Conservation (phyloP, 2,797 vertebrate genomes). For the Phataginus tricuspis region DNA sequence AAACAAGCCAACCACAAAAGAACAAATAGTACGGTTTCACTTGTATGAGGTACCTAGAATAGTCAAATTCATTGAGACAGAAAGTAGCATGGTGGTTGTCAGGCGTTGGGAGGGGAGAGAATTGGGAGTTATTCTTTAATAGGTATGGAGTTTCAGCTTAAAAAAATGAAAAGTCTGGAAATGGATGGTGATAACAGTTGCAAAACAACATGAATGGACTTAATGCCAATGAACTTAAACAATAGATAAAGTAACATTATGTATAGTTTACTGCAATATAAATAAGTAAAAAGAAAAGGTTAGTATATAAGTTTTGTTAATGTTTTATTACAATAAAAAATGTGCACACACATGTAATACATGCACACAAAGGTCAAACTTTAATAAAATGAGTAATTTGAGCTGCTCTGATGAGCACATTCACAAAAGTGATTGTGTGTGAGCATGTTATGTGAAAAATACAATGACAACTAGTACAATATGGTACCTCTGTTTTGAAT, state of each 20-base stretch:
- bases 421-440: not conserved
- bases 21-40: not conserved
- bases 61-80: not conserved
- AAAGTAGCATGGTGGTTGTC: not conserved
- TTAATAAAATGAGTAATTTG: not conserved
- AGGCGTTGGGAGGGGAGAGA: not conserved
- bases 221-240: not conserved
- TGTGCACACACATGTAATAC: fast-evolving
- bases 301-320: not conserved
- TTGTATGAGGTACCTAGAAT: not conserved
- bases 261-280: not conserved
- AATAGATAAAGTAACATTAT: not conserved
- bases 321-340: not conserved
- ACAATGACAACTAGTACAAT: not conserved
- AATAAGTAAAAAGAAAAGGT: not conserved
- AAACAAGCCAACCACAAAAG: not conserved
- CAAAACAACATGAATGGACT: not conserved
- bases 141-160: not conserved
- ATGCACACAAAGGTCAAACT: not conserved
- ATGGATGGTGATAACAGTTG: not conserved
- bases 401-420: not conserved
- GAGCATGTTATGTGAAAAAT: not conserved
- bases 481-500: not conserved
- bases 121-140: not conserved
- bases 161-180: not conserved